Evolutionary conservation across 2,797 vertebrate genomes (phyloP), one percentile per base, ranked within the genome.

Genomic region (Falco berigora): DNA sequence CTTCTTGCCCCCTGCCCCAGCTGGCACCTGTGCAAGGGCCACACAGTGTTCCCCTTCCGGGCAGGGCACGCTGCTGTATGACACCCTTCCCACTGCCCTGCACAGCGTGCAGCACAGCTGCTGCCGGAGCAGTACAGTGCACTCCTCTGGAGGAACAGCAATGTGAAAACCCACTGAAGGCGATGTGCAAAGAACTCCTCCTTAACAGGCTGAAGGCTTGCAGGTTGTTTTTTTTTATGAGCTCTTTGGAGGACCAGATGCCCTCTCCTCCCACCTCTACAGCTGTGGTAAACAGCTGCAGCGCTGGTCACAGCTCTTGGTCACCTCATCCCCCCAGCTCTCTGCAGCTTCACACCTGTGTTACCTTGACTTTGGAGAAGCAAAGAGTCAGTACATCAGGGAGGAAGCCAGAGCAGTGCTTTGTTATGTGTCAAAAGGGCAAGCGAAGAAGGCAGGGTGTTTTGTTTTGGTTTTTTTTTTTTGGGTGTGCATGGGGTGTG

Each of bases 81-180:
- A 15, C 23, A 4, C 42, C 0, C 0, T 8, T 25, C 16, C 53
- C 73, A 52, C 71, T 8, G 3, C 42, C 46, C 55, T 46, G 53
- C 3, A 2, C 0, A 0, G 22, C 9, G 49, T 0, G 0, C 5
- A 17, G 67, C 38, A 66, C n/a, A n/a, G 71, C 32, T 0, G 0
- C 0, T 1, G 27, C 38, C 9, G 2, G 58, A 89, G 46, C 75
- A 79, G 72, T 52, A 47, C 22, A 0, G 11, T 1, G 23, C 2
- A 0, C 22, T 52, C 55, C 50, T 36, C 47, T 2, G 1, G 44
- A 72, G 50, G 19, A 55, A 80, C 20, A 49, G n/a, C 2, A 0
- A 13, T 0, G 0, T 50, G 56, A 63, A 71, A 83, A 30, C 9
- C 10, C 34, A 24, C 49, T 14, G 19, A 69, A 9, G 4, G 49